These are phyloP conservation scores for Nyctibius grandis DNA, from an alignment of 2,797 vertebrate species.

Conservation along the genomic window DNA sequence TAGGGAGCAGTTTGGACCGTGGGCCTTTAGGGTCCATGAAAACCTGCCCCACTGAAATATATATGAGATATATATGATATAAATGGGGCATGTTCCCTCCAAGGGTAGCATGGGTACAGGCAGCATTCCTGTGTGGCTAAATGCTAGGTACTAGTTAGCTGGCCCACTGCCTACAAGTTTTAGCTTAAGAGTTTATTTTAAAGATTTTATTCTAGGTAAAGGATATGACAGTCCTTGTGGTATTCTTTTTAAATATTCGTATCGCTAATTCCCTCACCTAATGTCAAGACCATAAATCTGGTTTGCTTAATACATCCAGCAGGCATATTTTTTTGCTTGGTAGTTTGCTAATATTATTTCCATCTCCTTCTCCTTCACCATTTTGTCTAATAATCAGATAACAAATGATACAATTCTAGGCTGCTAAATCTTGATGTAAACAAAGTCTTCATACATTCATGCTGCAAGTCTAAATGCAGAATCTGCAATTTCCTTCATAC, in stretches of 20 bases:
- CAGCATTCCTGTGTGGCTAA: background rate
- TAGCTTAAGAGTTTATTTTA: background rate
- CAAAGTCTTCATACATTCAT: background rate
- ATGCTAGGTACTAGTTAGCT: background rate
- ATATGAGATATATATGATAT: too few relatives aligned
- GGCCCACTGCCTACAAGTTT: background rate
- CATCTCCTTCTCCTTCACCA: background rate
- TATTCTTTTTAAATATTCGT: slow-evolving; percentile 25
- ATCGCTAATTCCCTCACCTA: slow-evolving; percentile 4
- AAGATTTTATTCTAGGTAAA: background rate
- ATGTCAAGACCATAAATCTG: slow-evolving; percentile 21
- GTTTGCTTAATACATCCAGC: background rate
- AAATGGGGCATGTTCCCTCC: background rate
- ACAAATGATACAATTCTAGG: background rate
- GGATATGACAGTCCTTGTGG: background rate
- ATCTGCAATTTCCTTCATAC: background rate
- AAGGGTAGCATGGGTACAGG: background rate
- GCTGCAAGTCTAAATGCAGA: background rate
- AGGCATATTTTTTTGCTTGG: background rate
- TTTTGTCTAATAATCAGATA: background rate
- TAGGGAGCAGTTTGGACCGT: background rate
- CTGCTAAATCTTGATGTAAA: background rate
- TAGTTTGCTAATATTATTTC: slow-evolving; percentile 2
- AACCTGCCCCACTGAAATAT: background rate
- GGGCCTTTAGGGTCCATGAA: background rate